Conservation (phyloP, 2,797 vertebrate genomes). For the Acrossocheilus wenchowensis region DNA sequence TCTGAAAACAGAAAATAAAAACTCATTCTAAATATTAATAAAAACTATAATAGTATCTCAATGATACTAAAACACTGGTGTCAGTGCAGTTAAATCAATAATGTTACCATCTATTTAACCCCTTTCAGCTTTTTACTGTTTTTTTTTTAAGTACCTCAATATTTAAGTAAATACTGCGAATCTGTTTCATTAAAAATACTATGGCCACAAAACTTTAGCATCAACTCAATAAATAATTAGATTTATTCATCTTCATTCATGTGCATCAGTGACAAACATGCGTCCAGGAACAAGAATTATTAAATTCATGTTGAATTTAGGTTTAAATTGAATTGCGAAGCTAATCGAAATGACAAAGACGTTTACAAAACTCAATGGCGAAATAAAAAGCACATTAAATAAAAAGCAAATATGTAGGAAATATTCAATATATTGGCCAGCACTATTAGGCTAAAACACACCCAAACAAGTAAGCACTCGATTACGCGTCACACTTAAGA, state of each 20-base stretch:
- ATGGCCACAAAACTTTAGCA: too few species aligned
- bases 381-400: neutral
- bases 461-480: slow-evolving; percentile 18
- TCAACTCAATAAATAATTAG: too few species aligned
- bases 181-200: neutral
- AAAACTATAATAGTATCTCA: too few species aligned
- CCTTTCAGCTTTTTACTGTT: neutral
- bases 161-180: neutral
- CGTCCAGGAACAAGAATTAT: neutral
- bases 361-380: neutral
- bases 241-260: neutral
- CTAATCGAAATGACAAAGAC: neutral
- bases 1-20: too few species aligned
- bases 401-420: neutral
- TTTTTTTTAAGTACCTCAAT: neutral
- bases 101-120: neutral
- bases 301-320: neutral
- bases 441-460: neutral
- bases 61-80: too few species aligned
- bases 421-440: neutral
- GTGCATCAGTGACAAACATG: neutral
- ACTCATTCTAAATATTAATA: too few species aligned
- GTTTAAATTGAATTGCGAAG: neutral
- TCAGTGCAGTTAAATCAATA: too few species aligned
- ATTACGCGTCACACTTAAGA: slow-evolving; percentile 74